phyloP scores from a whole-genome alignment of 92 coral and sea anemone species.

The Phymanthus crucifer region DNA sequence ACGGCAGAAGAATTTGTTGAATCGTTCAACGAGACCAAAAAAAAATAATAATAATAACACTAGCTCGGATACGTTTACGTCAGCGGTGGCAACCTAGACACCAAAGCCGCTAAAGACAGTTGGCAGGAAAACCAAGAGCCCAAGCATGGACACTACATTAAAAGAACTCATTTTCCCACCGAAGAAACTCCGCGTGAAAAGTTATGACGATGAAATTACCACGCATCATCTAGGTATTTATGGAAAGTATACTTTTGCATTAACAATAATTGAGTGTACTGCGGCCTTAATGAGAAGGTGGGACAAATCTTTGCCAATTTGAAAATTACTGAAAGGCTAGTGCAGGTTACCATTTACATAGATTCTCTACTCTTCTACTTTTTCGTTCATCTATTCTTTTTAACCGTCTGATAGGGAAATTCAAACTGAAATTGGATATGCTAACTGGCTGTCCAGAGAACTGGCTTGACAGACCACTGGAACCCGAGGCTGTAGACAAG shows the following conservation, averaged over 20 bases:
- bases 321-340: neutral
- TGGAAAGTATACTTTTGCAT: neutral
- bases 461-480: neutral
- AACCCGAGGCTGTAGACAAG: neutral
- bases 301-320: neutral
- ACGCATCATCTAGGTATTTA: neutral
- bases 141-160: neutral
- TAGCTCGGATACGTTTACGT: neutral
- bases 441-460: neutral
- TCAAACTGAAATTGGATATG: neutral
- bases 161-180: neutral
- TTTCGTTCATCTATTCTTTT: neutral
- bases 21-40: neutral
- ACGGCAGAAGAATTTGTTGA: neutral
- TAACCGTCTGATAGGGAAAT: neutral
- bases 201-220: neutral
- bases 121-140: neutral
- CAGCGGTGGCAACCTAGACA: neutral
- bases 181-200: neutral
- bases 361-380: too few species aligned
- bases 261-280: neutral
- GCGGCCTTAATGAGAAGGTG: neutral
- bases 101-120: neutral
- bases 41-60: neutral
- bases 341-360: neutral